Evolutionary conservation across 2,797 vertebrate genomes (phyloP), one percentile per base, ranked within the genome.

Genomic region (Lacerta bilineata): DNA sequence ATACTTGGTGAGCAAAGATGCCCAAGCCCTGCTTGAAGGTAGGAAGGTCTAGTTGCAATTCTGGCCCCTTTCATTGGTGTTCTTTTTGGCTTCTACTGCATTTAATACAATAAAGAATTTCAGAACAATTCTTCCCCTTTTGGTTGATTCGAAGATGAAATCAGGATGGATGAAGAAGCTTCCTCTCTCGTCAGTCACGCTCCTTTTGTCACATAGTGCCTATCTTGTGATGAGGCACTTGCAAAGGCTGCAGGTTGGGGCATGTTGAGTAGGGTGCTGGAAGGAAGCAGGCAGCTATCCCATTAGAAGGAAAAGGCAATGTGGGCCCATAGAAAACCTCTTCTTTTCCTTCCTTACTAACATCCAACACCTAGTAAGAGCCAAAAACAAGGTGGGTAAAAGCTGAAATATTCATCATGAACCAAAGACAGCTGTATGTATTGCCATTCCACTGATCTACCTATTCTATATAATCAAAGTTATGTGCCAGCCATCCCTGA

Each of bases 271-370:
- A 98, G 0, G 99, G 99, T 91, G 98, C 98, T 1, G 99, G 98
- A 46, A 99, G 98, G 92, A 99, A 99, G 95, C 98, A 98, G 0
- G 98, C 97, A 7, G 98, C 98, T 89, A 99, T 98, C 64, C 99
- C 98, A 1, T 99, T 99, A 88, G 99, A 99, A 93, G 98, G 98
- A 0, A 99, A 99, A 3, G 98, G 98, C 84, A 99, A 97, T 0
- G 98, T 99, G 3, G 99, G 99, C 46, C 98, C 99, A 1, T 99
- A 99, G 96, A 99, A 99, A 43, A 99, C 98, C 94, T 99, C 98
- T 94, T 99, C 98, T 94, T 99, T 98, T 87, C 98, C 98, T 94
- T 98, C 98, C 86, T 96, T 96, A 91, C 98, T 99, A 80, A 99
- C 97, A 93, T 99, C 98, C 95, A 99, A 93, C 88, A 99, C 98